These are phyloP conservation scores for Nipponia nippon DNA, from an alignment of 2,113 vertebrate genomes.

Conservation along the genomic window DNA sequence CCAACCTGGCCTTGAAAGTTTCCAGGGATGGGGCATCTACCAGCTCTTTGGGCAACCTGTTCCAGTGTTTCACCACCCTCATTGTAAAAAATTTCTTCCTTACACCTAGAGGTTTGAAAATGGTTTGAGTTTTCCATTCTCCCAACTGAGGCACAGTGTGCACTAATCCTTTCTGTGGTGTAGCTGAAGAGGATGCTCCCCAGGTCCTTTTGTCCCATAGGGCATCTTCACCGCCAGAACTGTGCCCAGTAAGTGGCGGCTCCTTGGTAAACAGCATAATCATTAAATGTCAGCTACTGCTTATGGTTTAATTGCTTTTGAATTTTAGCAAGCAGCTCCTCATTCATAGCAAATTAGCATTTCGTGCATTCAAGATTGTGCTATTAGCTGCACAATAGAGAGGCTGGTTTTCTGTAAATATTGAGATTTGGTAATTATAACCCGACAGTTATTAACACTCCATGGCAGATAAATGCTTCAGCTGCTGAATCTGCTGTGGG, in stretches of 20 bases:
- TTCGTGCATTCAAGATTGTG: conserved; percentile 24
- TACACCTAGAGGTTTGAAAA: not conserved
- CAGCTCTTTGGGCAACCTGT: not conserved
- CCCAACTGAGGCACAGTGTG: not conserved
- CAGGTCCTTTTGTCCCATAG: not conserved
- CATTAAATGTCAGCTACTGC: conserved; percentile 35
- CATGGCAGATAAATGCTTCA: conserved; percentile 44
- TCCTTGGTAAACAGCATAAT: conserved; percentile 6
- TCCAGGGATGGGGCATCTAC: not conserved
- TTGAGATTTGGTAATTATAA: conserved; percentile 70
- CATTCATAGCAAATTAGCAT: conserved; percentile 56
- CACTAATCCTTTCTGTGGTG: not conserved
- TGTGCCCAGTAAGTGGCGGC: not conserved
- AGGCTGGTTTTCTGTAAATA: conserved; percentile 67
- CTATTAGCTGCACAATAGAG: conserved; percentile 63
- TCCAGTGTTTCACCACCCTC: not conserved
- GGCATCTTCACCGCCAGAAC: not conserved
- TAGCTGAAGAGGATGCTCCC: not conserved
- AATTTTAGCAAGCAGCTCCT: conserved; percentile 35
- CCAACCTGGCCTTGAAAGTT: not conserved
- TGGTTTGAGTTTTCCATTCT: not conserved
- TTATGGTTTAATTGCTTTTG: conserved; percentile 48
- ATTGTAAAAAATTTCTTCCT: not conserved
- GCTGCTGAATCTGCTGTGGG: conserved; percentile 62
- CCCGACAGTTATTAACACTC: conserved; percentile 53